These are phyloP conservation scores for Buceros bicornis DNA, from an alignment of 2,797 vertebrate genomes.

Conservation along the genomic window DNA sequence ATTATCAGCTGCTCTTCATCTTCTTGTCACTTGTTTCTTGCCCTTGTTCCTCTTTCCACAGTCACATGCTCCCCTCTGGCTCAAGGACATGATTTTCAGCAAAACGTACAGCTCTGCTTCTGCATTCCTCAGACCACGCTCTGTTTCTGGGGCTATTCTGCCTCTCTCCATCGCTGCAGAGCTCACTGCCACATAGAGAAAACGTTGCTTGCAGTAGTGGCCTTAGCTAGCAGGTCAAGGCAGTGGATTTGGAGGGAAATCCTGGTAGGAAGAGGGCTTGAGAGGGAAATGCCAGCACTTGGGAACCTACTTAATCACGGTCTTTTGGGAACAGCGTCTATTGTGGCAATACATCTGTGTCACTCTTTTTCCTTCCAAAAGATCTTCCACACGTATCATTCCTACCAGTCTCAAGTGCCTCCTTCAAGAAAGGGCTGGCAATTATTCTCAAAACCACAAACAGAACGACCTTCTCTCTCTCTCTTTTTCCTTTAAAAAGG, in stretches of 20 bases:
- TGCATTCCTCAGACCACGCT: not conserved
- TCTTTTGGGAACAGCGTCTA: not conserved
- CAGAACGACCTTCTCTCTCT: not conserved
- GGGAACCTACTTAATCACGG: not conserved
- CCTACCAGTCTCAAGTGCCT: not conserved
- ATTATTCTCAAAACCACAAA: not conserved
- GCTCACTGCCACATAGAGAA: not conserved
- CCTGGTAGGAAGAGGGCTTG: not conserved
- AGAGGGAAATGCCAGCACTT: not conserved
- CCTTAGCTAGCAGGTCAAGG: not conserved
- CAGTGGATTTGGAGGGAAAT: not conserved
- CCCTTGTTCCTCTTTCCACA: not conserved
- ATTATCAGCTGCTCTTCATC: not conserved
- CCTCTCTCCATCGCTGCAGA: not conserved
- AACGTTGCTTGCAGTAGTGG: not conserved
- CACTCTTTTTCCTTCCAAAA: not conserved
- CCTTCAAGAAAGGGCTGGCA: not conserved
- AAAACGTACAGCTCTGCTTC: not conserved
- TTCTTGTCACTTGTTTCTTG: not conserved
- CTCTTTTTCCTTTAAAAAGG: not conserved
- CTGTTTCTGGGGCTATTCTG: not conserved
- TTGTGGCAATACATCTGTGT: not conserved
- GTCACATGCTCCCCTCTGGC: not conserved
- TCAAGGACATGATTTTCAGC: not conserved
- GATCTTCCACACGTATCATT: not conserved